Base-by-base conservation (phyloP, 2,888 invertebrate genomes). In the Cosmorhoe ocellata region DNA sequence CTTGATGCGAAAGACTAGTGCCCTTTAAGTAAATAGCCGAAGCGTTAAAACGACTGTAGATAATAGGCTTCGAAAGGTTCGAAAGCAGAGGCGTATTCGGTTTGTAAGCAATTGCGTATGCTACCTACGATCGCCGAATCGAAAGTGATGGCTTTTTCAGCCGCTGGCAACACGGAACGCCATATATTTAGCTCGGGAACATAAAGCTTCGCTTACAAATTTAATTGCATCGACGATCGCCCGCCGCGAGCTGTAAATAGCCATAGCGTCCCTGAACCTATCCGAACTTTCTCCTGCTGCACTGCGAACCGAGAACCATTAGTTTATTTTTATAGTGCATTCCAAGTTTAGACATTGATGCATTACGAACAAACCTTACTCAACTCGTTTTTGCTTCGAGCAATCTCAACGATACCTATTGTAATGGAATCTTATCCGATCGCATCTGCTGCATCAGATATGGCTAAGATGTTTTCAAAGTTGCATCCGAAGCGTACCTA, bases 201-300 rank as follows among this genome's bases (percentile, higher is more conserved):
- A 83, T 85, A 86, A 82, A 84, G 81, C 83, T 84, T 76, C 79
- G 82, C 79, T 84, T 81, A 84, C 88, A 84, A 81, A 81, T 87
- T 87, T 90, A 88, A 89, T 88, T 87, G 88, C 89, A 86, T 81
- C 82, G 84, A 68, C 83, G 84, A 86, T 86, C 88, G 88, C 81
- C 83, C 79, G 88, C 83, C 79, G 74, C 73, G 84, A 69, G 79
- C 77, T 85, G 78, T 66, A 89, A 89, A 89, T 89, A 89, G 81
- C 83, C 70, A 68, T 72, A 18, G 18, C 81, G 90, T 78, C 89
- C 90, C 84, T 90, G 89, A 90, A 89, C 89, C 86, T 83, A 81
- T 60, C 79, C 80, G 79, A 84, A 86, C 87, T 86, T 86, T 86
- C 86, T 83, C 82, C 67, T 63, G 58, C 61, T 67, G 69, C 69